Evolutionary conservation across 2,797 vertebrate genomes (phyloP).

Genomic region (Myiotriccus ornatus): DNA sequence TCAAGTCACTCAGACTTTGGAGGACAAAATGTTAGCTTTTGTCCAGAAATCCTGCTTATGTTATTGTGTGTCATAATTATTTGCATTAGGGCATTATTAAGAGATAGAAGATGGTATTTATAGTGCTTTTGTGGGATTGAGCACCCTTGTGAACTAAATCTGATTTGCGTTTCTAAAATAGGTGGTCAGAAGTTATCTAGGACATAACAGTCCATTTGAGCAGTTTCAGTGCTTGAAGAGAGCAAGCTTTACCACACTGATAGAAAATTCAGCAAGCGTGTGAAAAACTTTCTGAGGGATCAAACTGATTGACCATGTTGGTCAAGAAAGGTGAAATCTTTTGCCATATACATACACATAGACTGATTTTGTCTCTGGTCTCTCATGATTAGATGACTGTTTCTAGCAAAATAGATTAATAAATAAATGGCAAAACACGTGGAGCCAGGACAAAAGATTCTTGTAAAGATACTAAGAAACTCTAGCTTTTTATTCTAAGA

Average conservation of each 20-base stretch:
- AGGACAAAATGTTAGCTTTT: constrained; percentile 20
- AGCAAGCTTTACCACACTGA: neutral
- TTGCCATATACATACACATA: neutral
- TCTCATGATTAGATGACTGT: neutral
- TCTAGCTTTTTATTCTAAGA: neutral
- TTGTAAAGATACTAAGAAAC: neutral
- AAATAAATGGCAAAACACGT: neutral
- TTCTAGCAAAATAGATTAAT: neutral
- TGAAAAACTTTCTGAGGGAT: neutral
- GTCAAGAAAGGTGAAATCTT: neutral
- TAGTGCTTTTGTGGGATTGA: neutral
- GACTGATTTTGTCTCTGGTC: accelerated
- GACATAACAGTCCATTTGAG: neutral
- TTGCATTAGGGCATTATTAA: neutral
- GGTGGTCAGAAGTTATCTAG: neutral
- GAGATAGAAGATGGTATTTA: neutral
- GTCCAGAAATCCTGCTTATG: neutral
- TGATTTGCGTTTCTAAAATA: neutral
- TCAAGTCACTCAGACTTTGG: neutral
- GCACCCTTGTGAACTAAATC: neutral
- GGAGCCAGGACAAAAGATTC: neutral
- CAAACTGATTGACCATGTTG: neutral
- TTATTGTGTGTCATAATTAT: neutral
- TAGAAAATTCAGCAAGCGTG: neutral
- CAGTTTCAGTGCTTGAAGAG: neutral